Evolutionary conservation across 2,888 invertebrate species (phyloP).

Genomic region (Eutolmus rufibarbis): DNA sequence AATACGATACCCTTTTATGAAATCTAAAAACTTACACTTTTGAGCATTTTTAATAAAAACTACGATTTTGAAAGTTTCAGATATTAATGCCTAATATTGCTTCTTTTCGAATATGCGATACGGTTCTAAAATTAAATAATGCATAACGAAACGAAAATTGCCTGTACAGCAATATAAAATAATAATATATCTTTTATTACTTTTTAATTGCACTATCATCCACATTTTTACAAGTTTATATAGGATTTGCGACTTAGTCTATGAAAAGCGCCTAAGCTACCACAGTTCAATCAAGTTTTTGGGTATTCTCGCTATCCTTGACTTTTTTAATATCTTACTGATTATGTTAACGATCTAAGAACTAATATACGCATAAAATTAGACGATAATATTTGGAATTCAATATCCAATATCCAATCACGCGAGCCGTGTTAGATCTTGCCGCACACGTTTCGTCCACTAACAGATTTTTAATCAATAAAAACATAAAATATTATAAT

Average conservation of each 20-base stretch:
- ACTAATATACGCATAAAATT: background rate
- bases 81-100: background rate
- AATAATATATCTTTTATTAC: background rate
- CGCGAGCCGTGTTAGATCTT: background rate
- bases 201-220: background rate
- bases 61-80: background rate
- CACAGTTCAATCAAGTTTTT: background rate
- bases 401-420: background rate
- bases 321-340: background rate
- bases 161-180: background rate
- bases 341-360: background rate
- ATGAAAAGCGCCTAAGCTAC: background rate
- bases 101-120: background rate
- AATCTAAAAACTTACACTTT: too few relatives aligned
- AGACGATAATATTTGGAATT: background rate
- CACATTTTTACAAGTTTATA: background rate
- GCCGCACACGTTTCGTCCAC: background rate
- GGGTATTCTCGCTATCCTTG: background rate
- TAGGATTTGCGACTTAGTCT: background rate
- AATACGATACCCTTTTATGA: too few relatives aligned
- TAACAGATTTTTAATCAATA: background rate
- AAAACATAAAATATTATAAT: background rate
- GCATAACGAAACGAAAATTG: background rate
- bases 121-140: background rate
- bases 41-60: background rate